phyloP scores from a whole-genome alignment of 2,888 invertebrate species.

The Achlya flavicornis region DNA sequence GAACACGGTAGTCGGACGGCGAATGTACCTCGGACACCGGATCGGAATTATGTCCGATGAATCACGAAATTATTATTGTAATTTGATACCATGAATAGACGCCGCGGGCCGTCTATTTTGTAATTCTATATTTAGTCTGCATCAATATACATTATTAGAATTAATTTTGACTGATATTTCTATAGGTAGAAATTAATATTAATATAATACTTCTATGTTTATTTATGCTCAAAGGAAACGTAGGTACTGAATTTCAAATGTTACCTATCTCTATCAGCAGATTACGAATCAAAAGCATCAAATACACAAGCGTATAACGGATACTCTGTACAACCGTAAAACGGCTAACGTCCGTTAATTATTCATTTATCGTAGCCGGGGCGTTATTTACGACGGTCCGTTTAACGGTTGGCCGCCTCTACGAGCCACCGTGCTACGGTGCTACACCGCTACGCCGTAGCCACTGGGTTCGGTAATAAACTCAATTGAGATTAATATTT shows the following conservation, averaged over 20 bases:
- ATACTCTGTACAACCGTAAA: conserved; percentile 40
- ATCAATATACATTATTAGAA: background rate
- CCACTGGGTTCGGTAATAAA: conserved; percentile 40
- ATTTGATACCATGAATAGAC: background rate
- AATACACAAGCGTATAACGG: background rate
- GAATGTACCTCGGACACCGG: background rate
- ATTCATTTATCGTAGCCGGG: conserved; percentile 66
- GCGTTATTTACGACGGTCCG: conserved; percentile 54
- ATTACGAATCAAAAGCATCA: conserved; percentile 5
- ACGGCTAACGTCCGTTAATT: conserved; percentile 68
- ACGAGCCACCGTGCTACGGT: conserved; percentile 44
- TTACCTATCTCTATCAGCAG: background rate
- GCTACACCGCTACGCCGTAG: conserved; percentile 35
- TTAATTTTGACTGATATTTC: background rate
- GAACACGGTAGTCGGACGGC: background rate
- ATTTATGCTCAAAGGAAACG: too few relatives aligned
- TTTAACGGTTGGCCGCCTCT: conserved; percentile 55
- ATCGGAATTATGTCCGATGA: background rate
- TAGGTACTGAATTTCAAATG: too few relatives aligned
- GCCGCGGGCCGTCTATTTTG: background rate
- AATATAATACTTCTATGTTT: too few relatives aligned
- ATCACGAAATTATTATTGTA: background rate
- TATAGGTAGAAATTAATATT: background rate
- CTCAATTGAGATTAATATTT: conserved; percentile 37
- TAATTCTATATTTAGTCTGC: background rate